Evolutionary conservation across 2,888 invertebrate species (phyloP), one percentile per base, ranked within the genome.

Genomic region (Diplolepis rosae): DNA sequence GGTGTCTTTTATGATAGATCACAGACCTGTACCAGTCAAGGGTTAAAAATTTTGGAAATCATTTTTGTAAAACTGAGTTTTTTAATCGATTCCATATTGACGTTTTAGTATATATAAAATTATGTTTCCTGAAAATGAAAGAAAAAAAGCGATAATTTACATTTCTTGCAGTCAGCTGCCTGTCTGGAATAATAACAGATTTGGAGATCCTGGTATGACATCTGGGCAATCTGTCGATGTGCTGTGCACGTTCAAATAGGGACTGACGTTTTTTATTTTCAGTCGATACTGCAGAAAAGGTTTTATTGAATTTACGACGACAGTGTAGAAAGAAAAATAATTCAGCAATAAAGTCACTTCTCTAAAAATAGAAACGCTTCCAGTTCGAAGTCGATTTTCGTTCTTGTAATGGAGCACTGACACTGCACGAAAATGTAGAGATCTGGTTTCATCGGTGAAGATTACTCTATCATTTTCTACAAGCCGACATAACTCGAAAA

Each of bases 261-360:
- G 39, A 61, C 32, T 56, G 56, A 56, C 56, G 56, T 13, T 11
- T 56, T 32, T 56, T 32, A 56, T 61, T 61, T 61, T 39, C 61
- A 61, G 61, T 61, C 24, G 61, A 61, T 39, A 61, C 61, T 39
- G 61, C 39, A 61, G 61, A 39, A 61, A 61, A 35, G 61, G 61
- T 61, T 61, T 61, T 61, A 61, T 61, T 61, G 61, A 61, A 61
- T 61, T 61, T 27, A 61, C 54, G 18, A 32, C 39, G 61, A 39
- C 7, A 61, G 61, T 61, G 7, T 22, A 50, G 24, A 61, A 39
- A 61, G 32, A 61, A n/a, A 61, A 61, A 61, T 61, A 61, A 61
- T 61, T 61, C 32, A 61, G 39, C 13, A 61, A 22, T 61, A 61
- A 39, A 61, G 39, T 61, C 61, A 61, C 61, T 61, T 39, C 24